These are phyloP conservation scores for Drosophila atripex DNA, from an alignment of 2,888 invertebrate genomes.

Conservation along the genomic window DNA sequence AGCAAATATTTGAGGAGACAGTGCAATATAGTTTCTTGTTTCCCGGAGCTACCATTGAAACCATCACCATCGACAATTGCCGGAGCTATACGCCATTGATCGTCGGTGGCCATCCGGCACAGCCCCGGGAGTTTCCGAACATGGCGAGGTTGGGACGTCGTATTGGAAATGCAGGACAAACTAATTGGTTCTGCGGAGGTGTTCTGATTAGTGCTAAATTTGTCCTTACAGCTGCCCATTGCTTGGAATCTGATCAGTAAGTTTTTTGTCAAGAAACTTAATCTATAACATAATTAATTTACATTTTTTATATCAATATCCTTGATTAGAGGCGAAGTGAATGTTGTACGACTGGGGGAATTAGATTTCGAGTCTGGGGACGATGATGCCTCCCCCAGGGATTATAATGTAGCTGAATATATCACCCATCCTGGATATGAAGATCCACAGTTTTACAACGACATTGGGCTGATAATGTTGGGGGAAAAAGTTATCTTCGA, in stretches of 20 bases:
- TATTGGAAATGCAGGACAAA: not conserved
- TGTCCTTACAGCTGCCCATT: conserved; percentile 70
- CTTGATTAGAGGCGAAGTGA: conserved; percentile 83
- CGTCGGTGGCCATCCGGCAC: conserved; percentile 76
- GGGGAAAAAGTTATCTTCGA: conserved; percentile 80
- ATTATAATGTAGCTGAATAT: conserved; percentile 69
- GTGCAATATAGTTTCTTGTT: conserved; percentile 60
- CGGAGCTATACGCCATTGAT: conserved; percentile 83
- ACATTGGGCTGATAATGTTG: conserved; percentile 85
- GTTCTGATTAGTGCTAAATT: conserved; percentile 66
- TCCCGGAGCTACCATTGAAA: conserved; percentile 50
- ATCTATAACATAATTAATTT: not conserved
- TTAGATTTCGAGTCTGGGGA: conserved; percentile 68
- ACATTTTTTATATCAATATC: not conserved
- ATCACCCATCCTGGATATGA: conserved; percentile 77
- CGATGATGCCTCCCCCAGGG: conserved; percentile 74
- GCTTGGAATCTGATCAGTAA: conserved; percentile 61
- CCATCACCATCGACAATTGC: conserved; percentile 64
- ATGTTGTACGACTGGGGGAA: conserved; percentile 78
- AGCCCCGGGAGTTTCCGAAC: conserved; percentile 79
- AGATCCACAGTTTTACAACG: conserved; percentile 83
- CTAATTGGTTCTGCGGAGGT: conserved; percentile 78
- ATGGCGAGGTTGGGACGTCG: conserved; percentile 65
- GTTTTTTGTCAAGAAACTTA: conserved; percentile 12
- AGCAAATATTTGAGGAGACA: conserved; percentile 62